A percentile compares a stretch with the other conserved stretches of the same genome.
Conservation (phyloP, 2,888 invertebrate species). For the Macaria liturata region DNA sequence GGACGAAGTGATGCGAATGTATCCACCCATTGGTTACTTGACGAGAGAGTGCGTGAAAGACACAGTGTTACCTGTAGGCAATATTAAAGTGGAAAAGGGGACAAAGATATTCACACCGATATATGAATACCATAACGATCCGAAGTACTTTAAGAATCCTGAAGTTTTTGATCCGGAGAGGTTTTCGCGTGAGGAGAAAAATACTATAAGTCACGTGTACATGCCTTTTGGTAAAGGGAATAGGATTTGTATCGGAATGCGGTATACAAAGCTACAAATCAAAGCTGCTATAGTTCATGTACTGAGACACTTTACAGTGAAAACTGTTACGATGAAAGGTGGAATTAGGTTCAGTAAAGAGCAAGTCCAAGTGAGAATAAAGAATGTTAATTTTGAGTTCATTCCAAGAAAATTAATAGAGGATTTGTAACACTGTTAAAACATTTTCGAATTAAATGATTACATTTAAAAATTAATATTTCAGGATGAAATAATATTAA, state of each 20-base stretch:
- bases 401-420: conserved; percentile 30
- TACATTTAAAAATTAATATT: no score
- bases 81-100: conserved; percentile 56
- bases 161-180: conserved; percentile 69
- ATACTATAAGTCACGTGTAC: conserved; percentile 43
- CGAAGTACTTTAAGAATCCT: conserved; percentile 67
- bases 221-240: conserved; percentile 74
- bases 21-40: conserved; percentile 56
- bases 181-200: conserved; percentile 44
- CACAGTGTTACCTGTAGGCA: conserved; percentile 56
- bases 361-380: conserved; percentile 46
- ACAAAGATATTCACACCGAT: conserved; percentile 55
- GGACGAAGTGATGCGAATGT: conserved; percentile 52
- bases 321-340: conserved; percentile 40
- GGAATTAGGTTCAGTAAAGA: conserved; percentile 47
- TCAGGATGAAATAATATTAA: no score
- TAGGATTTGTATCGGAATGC: conserved; percentile 66
- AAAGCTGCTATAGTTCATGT: conserved; percentile 49
- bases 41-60: conserved; percentile 49
- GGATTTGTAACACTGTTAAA: no score
- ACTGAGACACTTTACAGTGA: conserved; percentile 45
- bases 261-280: conserved; percentile 53
- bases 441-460: no score
- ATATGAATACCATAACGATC: conserved; percentile 65
- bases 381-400: conserved; percentile 51